Base-by-base conservation (phyloP, 2,113 vertebrate species). In the Corythaixoides concolor region DNA sequence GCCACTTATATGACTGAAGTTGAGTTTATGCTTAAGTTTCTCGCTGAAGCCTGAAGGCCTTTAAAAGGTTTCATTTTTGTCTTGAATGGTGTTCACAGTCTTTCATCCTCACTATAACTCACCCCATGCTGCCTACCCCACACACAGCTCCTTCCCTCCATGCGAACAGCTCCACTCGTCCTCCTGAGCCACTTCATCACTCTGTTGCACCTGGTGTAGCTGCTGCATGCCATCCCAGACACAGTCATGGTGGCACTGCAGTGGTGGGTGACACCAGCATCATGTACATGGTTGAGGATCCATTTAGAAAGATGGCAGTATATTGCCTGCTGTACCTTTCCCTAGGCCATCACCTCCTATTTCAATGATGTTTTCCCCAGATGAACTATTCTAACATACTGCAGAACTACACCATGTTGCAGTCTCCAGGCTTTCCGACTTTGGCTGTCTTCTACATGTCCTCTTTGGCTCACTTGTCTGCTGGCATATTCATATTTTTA, bases 221-320 rank as follows among this genome's bases (percentile, higher is more conserved):
- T 37, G 28, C 13, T 50, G 11, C 16, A 17, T 33, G 32, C 10
- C 37, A 68, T 5, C 32, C 23, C 35, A 74, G 47, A 23, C 8
- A 23, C 12, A 50, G 11, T 11, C n/a, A 5, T 13, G n/a, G 50
- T 58, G 62, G 22, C 52, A 37, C 18, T 62, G 69, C 22, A 13
- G 5, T 8, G 18, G 2, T 50, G 33, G 43, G 9, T 52, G 70
- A 76, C 43, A 37, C 15, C 59, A 75, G 5, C 14, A 39, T 9
- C 13, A 11, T 6, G 8, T 0, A 5, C 0, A 0, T 23, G 20
- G 15, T 15, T 41, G 33, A 68, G 11, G 26, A 68, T 17, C 8
- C 4, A 4, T n/a, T 59, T 33, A 30, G 35, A 53, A 56, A 62
- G 32, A 53, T 8, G 9, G 6, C 30, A 73, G 9, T 1, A 2